These are phyloP conservation scores for Thunnus maccoyii DNA, from an alignment of 2,113 vertebrate species.

Conservation along the genomic window DNA sequence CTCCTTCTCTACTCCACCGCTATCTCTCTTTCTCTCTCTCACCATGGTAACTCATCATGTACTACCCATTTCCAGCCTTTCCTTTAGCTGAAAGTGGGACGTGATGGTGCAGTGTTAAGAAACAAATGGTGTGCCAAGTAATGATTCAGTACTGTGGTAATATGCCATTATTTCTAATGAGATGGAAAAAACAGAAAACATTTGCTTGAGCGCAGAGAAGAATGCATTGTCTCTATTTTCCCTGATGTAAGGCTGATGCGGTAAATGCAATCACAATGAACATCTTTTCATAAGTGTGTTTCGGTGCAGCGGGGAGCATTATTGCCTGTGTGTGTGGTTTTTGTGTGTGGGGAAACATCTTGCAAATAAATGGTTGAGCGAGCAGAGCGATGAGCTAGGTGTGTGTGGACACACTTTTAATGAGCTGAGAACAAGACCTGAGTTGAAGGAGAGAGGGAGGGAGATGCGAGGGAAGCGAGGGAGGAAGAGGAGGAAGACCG, in stretches of 20 bases:
- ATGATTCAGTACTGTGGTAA: slow-evolving; percentile 42
- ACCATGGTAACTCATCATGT: slow-evolving; percentile 37
- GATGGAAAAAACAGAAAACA: slow-evolving; percentile 30
- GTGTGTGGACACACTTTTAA: slow-evolving; percentile 73
- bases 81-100: background rate
- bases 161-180: slow-evolving; percentile 66
- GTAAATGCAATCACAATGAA: slow-evolving; percentile 42
- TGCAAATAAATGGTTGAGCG: slow-evolving; percentile 59
- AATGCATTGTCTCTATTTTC: slow-evolving; percentile 38
- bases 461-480: slow-evolving; percentile 13
- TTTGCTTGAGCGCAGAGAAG: background rate
- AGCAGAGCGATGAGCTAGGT: slow-evolving; percentile 51
- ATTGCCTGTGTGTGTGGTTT: slow-evolving; percentile 15
- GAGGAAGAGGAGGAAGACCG: background rate
- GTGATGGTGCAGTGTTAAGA: slow-evolving; percentile 27
- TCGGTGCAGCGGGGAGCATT: background rate
- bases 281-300: slow-evolving; percentile 4
- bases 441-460: slow-evolving; percentile 40
- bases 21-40: slow-evolving; percentile 4
- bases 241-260: slow-evolving; percentile 16
- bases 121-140: slow-evolving; percentile 30
- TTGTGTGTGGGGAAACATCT: slow-evolving; percentile 56
- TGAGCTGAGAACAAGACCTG: slow-evolving; percentile 65
- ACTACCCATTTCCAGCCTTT: slow-evolving; percentile 31
- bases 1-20: slow-evolving; percentile 8